Percentiles rank a stretch among this genome's conserved stretches.
Evolutionary conservation across 2,113 vertebrate species (phyloP).

Genomic region (Melanerpes aurifrons): DNA sequence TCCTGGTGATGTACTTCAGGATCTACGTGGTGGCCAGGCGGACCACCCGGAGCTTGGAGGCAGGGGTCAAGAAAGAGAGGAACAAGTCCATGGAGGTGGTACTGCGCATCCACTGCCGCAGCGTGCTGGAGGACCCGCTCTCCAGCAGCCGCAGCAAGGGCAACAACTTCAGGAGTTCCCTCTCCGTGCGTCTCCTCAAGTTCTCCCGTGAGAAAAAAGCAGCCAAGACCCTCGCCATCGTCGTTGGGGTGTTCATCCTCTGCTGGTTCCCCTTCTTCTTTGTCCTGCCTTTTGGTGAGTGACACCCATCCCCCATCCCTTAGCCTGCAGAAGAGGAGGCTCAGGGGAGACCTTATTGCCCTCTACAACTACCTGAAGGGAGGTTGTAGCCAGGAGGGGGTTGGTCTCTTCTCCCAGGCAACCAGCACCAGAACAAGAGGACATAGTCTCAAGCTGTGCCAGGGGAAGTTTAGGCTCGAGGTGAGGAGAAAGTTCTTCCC

Average conservation of each 20-base stretch:
- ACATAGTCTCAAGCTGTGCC: no score
- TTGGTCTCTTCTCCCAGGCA: no score
- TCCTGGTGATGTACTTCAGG: slow-evolving; percentile 96
- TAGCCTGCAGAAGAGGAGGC: no score
- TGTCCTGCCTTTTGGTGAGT: slow-evolving; percentile 94
- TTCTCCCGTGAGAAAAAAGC: slow-evolving; percentile 98
- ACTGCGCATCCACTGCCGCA: slow-evolving; percentile 92
- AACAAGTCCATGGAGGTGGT: slow-evolving; percentile 93
- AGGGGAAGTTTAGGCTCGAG: no score
- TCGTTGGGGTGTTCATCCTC: slow-evolving; percentile 96
- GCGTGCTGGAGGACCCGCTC: slow-evolving; percentile 78
- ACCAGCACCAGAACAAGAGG: no score
- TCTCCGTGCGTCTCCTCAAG: slow-evolving; percentile 94
- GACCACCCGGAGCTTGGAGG: slow-evolving; percentile 93
- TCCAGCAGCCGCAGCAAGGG: slow-evolving; percentile 81
- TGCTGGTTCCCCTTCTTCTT: slow-evolving; percentile 99
- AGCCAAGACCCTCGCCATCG: slow-evolving; percentile 96
- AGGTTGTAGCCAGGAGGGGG: no score
- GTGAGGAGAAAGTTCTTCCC: no score
- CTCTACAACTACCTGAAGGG: no score
- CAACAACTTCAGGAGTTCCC: slow-evolving; percentile 91
- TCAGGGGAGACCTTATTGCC: no score
- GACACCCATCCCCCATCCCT: background rate
- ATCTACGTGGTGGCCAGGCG: slow-evolving; percentile 95
- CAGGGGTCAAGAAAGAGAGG: slow-evolving; percentile 93